Evolutionary conservation across 2,888 invertebrate genomes (phyloP).

Genomic region (Glyphotaelius pellucidus): DNA sequence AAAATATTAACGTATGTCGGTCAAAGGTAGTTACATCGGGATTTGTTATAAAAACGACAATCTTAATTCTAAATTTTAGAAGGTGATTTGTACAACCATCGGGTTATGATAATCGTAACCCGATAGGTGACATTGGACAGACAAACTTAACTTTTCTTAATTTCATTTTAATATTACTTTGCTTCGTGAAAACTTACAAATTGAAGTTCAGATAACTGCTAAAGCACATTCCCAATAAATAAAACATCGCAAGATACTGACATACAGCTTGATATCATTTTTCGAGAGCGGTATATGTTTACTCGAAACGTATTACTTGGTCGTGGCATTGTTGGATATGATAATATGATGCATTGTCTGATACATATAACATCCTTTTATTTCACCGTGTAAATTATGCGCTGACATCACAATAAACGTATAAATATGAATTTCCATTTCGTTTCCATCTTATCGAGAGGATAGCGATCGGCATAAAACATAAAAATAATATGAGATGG

Average conservation of each 20-base stretch:
- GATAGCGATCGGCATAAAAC: slow-evolving; percentile 49
- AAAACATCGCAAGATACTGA: not conserved
- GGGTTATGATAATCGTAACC: too few species aligned
- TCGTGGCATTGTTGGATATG: not conserved
- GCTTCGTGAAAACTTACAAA: too few species aligned
- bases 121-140: too few species aligned
- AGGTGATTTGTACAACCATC: too few species aligned
- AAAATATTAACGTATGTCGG: too few species aligned
- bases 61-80: too few species aligned
- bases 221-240: too few species aligned
- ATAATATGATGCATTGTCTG: not conserved
- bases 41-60: too few species aligned
- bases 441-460: slow-evolving; percentile 57
- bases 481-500: slow-evolving; percentile 55
- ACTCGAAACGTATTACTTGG: not conserved
- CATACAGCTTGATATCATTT: not conserved
- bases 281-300: not conserved
- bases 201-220: too few species aligned
- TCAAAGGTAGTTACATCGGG: too few species aligned
- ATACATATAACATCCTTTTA: not conserved
- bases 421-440: slow-evolving; percentile 58
- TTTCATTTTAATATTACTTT: too few species aligned
- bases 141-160: too few species aligned
- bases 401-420: slow-evolving; percentile 60
- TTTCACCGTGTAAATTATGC: slow-evolving; percentile 51